A percentile compares a stretch with the other conserved stretches of the same genome.
These are phyloP conservation scores for Campoletis sonorensis DNA, from an alignment of 1,140 invertebrate genomes.

Conservation along the genomic window DNA sequence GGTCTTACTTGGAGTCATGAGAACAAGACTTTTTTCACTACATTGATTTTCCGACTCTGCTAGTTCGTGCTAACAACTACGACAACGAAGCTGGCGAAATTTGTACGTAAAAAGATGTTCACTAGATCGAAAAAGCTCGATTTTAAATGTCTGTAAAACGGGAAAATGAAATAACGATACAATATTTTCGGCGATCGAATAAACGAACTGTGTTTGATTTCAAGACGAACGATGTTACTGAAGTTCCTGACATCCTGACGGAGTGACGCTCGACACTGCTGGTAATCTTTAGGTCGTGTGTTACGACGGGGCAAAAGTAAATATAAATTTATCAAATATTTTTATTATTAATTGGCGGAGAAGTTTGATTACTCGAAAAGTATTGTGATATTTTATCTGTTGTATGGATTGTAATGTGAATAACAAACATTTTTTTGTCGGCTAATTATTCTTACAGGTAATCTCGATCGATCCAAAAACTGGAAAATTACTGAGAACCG, in stretches of 20 bases:
- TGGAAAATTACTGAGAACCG: constrained; percentile 78
- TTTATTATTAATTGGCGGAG: not conserved
- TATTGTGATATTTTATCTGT: not conserved
- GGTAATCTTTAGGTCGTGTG: constrained; percentile 23
- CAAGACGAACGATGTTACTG: constrained; percentile 35
- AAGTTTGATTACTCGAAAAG: not conserved
- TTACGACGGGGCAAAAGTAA: constrained; percentile 25
- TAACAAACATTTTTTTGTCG: not conserved
- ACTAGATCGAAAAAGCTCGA: not conserved
- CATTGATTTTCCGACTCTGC: constrained; percentile 83
- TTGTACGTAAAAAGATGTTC: constrained; percentile 71
- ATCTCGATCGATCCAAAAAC: constrained; percentile 77
- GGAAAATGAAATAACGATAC: constrained; percentile 32
- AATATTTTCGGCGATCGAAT: constrained; percentile 70
- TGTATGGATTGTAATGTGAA: not conserved
- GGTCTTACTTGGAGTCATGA: constrained; percentile 87
- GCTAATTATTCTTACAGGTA: constrained; percentile 68
- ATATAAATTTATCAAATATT: constrained; percentile 55
- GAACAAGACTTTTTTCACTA: constrained; percentile 86
- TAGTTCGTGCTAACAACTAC: constrained; percentile 83
- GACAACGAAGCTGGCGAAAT: constrained; percentile 65
- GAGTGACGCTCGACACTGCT: constrained; percentile 15
- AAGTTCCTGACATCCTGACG: constrained; percentile 6
- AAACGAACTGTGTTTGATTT: constrained; percentile 73
- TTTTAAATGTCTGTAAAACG: constrained; percentile 40